These are phyloP conservation scores for Pachliopta kotzebuea DNA, from an alignment of 2,888 invertebrate species.

Conservation along the genomic window DNA sequence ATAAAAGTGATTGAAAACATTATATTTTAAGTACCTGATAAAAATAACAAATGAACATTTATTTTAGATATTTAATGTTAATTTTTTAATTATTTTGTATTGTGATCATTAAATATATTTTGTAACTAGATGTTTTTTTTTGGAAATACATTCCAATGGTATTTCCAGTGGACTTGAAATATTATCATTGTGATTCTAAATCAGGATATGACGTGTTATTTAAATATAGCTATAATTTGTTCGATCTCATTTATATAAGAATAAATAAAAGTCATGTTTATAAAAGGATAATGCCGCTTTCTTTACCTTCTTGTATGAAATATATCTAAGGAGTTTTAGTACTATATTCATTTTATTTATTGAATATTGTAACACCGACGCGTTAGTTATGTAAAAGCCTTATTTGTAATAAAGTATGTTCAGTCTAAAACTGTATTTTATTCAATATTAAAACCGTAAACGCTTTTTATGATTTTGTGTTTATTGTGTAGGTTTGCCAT, in stretches of 20 bases:
- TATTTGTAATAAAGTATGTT: conserved; percentile 78
- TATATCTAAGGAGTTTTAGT: conserved; percentile 39
- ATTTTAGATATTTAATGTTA: conserved; percentile 17
- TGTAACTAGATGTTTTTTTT: conserved; percentile 16
- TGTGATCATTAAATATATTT: conserved; percentile 11
- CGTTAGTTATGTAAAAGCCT: conserved; percentile 69
- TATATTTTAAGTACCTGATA: conserved; percentile 17
- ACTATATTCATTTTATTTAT: conserved; percentile 43
- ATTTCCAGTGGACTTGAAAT: conserved; percentile 16
- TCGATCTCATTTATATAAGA: conserved; percentile 30
- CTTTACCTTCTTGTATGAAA: conserved; percentile 34
- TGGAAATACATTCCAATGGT: neutral
- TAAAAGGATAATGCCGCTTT: conserved; percentile 31
- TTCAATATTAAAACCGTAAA: conserved; percentile 51
- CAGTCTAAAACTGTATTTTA: conserved; percentile 71
- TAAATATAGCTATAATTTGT: conserved; percentile 23
- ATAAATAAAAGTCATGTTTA: conserved; percentile 26
- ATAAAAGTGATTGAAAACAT: conserved; percentile 9
- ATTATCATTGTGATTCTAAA: conserved; percentile 29
- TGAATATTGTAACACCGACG: conserved; percentile 66
- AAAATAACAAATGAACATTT: conserved; percentile 9
- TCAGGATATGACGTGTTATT: conserved; percentile 12
- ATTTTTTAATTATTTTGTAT: conserved; percentile 18
- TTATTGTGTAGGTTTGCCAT: conserved; percentile 79
- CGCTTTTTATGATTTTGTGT: conserved; percentile 57